Percentiles rank a stretch among this genome's conserved stretches.
phyloP scores from a whole-genome alignment of 2,888 invertebrate genomes.

The Reticulitermes lucifugus region DNA sequence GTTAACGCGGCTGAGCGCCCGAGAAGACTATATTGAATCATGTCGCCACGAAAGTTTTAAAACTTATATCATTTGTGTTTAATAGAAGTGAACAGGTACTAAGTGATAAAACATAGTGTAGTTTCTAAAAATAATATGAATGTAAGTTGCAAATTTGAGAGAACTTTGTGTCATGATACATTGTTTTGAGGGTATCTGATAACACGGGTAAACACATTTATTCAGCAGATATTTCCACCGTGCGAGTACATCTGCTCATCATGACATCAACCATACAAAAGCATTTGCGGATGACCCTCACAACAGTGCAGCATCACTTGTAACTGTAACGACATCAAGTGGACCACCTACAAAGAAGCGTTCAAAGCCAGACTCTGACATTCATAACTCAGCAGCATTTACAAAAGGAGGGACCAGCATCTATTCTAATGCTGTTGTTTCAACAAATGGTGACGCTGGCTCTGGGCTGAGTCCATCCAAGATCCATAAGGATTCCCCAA shows the following conservation, averaged over 20 bases:
- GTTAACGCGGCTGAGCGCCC: too few relatives aligned
- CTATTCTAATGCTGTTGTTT: conserved; percentile 43
- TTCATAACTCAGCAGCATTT: conserved; percentile 23
- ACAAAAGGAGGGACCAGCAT: conserved; percentile 36
- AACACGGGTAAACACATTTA: background rate
- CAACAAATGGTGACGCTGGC: conserved; percentile 55
- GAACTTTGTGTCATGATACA: too few relatives aligned
- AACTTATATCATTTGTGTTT: too few relatives aligned
- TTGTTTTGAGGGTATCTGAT: background rate
- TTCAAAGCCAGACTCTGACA: conserved; percentile 46
- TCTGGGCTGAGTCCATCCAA: conserved; percentile 48
- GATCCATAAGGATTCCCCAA: conserved; percentile 39
- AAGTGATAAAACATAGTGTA: too few relatives aligned
- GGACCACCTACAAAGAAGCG: conserved; percentile 55
- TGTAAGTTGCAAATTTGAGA: too few relatives aligned
- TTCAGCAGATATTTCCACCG: conserved; percentile 42
- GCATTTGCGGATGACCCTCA: conserved; percentile 27
- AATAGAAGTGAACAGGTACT: too few relatives aligned
- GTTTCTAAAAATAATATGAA: too few relatives aligned
- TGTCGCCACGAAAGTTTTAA: too few relatives aligned
- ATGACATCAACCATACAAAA: conserved; percentile 28
- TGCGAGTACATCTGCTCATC: background rate
- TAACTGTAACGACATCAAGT: conserved; percentile 42
- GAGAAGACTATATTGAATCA: too few relatives aligned
- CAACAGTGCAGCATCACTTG: conserved; percentile 2